These are phyloP conservation scores for Chaenogobius annularis DNA, from an alignment of 2,113 vertebrate genomes.

Conservation along the genomic window DNA sequence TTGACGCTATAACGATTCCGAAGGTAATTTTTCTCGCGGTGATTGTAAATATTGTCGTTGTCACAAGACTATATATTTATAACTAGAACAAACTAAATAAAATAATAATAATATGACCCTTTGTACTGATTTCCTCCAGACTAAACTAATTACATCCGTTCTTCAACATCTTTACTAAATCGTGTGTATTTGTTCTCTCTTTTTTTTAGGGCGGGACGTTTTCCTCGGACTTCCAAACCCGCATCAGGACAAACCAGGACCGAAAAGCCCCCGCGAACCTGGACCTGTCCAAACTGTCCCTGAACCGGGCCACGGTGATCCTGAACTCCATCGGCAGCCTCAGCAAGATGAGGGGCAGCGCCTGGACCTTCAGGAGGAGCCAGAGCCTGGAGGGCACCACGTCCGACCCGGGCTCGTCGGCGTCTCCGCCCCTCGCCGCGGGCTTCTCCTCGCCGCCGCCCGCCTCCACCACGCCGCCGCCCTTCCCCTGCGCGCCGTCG, in stretches of 20 bases:
- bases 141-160: too few relatives aligned
- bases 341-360: slow-evolving; percentile 84
- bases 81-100: too few relatives aligned
- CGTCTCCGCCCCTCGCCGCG: slow-evolving; percentile 32
- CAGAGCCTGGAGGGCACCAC: slow-evolving; percentile 55
- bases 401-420: slow-evolving; percentile 55
- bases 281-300: slow-evolving; percentile 73
- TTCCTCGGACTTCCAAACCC: slow-evolving; percentile 74
- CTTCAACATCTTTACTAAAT: background rate
- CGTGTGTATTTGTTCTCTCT: background rate
- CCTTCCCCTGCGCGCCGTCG: background rate
- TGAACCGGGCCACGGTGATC: slow-evolving; percentile 84
- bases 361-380: slow-evolving; percentile 79
- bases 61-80: too few relatives aligned
- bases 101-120: too few relatives aligned
- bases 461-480: slow-evolving; percentile 64
- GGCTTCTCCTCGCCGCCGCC: slow-evolving; percentile 50
- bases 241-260: slow-evolving; percentile 70
- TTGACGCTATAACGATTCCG: slow-evolving; percentile 87
- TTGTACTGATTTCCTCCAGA: too few relatives aligned
- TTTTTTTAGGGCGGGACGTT: slow-evolving; percentile 70
- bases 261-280: slow-evolving; percentile 61
- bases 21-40: slow-evolving; percentile 50
- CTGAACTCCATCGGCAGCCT: slow-evolving; percentile 92
- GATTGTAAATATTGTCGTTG: background rate